Percentiles rank a stretch among this genome's conserved stretches.
Evolutionary conservation across 2,797 vertebrate species (phyloP).

Genomic region (Danio tinwini): DNA sequence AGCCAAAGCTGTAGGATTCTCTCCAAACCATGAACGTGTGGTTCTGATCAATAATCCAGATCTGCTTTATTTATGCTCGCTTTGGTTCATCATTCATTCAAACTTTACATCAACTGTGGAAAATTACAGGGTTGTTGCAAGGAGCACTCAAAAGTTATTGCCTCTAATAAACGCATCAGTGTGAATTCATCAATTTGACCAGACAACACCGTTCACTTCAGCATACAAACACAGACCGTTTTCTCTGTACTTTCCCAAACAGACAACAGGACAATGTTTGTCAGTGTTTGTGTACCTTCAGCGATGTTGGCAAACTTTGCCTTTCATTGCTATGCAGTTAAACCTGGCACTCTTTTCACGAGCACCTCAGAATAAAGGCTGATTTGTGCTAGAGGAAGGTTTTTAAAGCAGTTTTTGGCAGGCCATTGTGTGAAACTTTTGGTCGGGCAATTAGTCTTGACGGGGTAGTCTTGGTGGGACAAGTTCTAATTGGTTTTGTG

Average conservation of each 20-base stretch:
- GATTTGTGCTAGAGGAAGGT: conserved; percentile 15
- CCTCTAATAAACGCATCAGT: conserved; percentile 21
- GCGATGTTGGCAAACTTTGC: conserved; percentile 9
- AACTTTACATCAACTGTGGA: neutral
- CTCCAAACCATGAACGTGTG: conserved; percentile 10
- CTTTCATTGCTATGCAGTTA: conserved; percentile 17
- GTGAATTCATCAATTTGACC: conserved; percentile 25
- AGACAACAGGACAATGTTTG: conserved; percentile 20
- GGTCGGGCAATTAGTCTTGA: conserved; percentile 44
- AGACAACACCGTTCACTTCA: neutral
- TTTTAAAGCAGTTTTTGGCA: conserved; percentile 23
- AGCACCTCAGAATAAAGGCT: conserved; percentile 21
- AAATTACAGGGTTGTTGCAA: conserved; percentile 20
- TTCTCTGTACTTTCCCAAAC: conserved; percentile 12
- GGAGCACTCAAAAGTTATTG: conserved; percentile 30
- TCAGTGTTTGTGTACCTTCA: conserved; percentile 25
- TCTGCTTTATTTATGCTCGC: conserved; percentile 10
- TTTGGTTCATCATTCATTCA: conserved; percentile 37
- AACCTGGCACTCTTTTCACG: conserved; percentile 25
- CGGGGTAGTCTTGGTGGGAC: conserved; percentile 50
- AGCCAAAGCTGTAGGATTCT: neutral
- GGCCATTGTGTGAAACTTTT: conserved; percentile 35
- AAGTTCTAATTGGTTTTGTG: conserved; percentile 52
- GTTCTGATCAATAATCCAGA: conserved; percentile 40
- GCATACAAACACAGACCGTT: conserved; percentile 11